A percentile compares a stretch with the other conserved stretches of the same genome.
Conservation (phyloP, 2,797 vertebrate species). For the Acomys russatus region DNA sequence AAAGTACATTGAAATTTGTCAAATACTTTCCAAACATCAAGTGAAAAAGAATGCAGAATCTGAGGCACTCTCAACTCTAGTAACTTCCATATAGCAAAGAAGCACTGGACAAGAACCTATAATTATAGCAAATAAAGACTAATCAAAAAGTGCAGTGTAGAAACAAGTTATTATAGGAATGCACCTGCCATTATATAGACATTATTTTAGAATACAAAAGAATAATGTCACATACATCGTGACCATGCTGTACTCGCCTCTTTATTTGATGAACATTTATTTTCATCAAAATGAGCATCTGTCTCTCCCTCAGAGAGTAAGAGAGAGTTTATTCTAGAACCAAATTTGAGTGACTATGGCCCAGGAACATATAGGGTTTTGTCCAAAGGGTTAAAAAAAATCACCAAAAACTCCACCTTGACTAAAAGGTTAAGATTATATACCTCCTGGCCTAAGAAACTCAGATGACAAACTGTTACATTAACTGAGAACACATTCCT, state of each 20-base stretch:
- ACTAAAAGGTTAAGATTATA: background rate
- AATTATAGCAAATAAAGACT: constrained; percentile 42
- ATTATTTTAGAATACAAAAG: constrained; percentile 30
- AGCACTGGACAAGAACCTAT: background rate
- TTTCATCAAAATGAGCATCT: background rate
- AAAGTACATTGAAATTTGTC: background rate
- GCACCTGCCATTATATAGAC: background rate
- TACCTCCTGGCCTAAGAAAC: background rate
- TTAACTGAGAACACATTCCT: background rate
- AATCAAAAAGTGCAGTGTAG: constrained; percentile 13
- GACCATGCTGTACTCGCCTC: background rate
- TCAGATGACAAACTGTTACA: background rate
- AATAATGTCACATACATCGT: constrained; percentile 3
- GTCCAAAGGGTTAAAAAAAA: background rate
- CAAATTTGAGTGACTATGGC: background rate
- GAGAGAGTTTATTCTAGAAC: background rate
- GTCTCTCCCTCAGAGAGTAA: background rate
- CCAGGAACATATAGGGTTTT: background rate
- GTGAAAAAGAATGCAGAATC: background rate
- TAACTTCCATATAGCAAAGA: constrained; percentile 4
- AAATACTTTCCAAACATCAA: constrained; percentile 51
- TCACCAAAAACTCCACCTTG: background rate
- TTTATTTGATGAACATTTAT: constrained; percentile 12
- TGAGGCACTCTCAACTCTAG: constrained; percentile 8
- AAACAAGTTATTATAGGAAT: constrained; percentile 34